Evolutionary conservation across 1,140 invertebrate genomes (phyloP).

Genomic region (Argopecten irradians): DNA sequence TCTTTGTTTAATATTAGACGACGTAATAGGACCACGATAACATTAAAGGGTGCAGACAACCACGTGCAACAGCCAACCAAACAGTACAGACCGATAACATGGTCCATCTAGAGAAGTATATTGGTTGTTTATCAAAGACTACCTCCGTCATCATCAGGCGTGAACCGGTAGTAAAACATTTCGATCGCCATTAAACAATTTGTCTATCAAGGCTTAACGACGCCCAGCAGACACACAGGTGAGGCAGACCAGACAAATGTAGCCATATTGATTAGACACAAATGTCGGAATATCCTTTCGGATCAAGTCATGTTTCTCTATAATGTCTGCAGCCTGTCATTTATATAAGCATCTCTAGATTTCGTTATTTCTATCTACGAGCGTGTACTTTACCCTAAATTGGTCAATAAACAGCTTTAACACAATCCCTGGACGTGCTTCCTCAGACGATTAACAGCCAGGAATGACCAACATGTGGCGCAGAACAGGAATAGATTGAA

Average conservation of each 20-base stretch:
- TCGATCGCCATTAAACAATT: not conserved
- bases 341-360: not conserved
- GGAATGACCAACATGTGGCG: not conserved
- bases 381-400: not conserved
- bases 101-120: not conserved
- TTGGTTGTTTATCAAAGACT: not conserved
- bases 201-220: slow-evolving; percentile 15
- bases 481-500: too few relatives aligned
- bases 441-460: not conserved
- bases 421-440: not conserved
- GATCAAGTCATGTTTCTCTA: not conserved
- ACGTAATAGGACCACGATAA: too few relatives aligned
- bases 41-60: too few relatives aligned
- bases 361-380: not conserved
- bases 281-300: not conserved
- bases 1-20: too few relatives aligned
- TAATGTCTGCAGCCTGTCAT: not conserved
- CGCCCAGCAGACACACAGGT: not conserved
- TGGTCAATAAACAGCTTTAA: not conserved
- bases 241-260: not conserved
- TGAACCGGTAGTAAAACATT: not conserved
- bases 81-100: not conserved
- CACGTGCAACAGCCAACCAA: not conserved
- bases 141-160: not conserved
- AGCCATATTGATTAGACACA: slow-evolving; percentile 3